Evolutionary conservation across 1,140 invertebrate species (phyloP), one percentile per base, ranked within the genome.

Genomic region (Camponotus floridanus): DNA sequence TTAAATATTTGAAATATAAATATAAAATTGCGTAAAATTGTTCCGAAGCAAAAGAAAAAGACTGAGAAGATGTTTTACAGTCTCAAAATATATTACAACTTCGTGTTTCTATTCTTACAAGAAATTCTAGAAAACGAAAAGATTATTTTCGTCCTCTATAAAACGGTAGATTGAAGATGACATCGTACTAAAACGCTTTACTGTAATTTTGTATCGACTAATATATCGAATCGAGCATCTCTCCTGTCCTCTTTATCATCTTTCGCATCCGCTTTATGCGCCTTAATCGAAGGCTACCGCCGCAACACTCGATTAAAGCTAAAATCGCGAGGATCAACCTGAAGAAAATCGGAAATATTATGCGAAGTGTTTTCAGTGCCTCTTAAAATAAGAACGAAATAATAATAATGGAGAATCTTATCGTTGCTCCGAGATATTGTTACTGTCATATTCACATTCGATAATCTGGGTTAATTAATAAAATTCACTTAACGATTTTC

Each of bases 401-500:
- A 83, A 83, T 83, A 83, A 73, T 73, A 73, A 73, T 36, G 57
- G 62, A 73, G 39, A 74, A 74, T 81, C 13, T 51, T 26, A 36
- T 71, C 42, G 21, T 59, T 61, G 36, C n/a, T 36, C 15, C 42
- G 18, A 61, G 57, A 26, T 51, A 18, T 18, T 15, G 5, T 18
- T 51, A 5, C 48, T 9, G 5, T 15, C 13, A 51, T 15, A 3
- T 51, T 48, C 45, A 6, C 1, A 51, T 51, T 59, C 67, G 36
- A 74, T 39, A 48, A 83, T 83, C 68, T 83, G 55, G 79, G n/a
- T 73, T 73, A 73, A 73, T 73, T 74, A 74, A 73, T 73, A 62
- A 61, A 83, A 74, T 83, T 13, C 8, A 83, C 55, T 26, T 83
- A 83, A 83, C 26, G 36, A 48, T 83, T 73, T 62, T 48, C 26